Conservation (phyloP, 2,113 vertebrate species). For the Telmatochromis bifrenatus region DNA sequence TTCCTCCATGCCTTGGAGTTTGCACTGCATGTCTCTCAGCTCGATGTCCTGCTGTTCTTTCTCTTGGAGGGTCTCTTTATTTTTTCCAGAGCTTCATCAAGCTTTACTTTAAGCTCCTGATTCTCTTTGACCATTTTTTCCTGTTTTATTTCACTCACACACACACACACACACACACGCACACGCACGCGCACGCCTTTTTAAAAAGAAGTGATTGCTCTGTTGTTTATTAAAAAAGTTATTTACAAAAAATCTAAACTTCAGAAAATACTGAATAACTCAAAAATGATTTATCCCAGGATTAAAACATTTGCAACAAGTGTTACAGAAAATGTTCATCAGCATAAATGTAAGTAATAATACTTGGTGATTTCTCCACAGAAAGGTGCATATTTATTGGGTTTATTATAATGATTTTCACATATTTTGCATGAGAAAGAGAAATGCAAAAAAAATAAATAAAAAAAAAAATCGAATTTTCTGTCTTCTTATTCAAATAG, state of each 20-base stretch:
- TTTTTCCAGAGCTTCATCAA: neutral
- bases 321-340: neutral
- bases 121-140: neutral
- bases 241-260: neutral
- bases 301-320: neutral
- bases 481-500: neutral
- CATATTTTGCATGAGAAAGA: neutral
- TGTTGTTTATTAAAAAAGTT: neutral
- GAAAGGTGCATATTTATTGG: neutral
- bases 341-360: neutral
- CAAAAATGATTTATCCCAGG: neutral
- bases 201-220: neutral
- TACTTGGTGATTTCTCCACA: neutral
- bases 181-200: rapidly evolving
- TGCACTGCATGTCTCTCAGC: neutral
- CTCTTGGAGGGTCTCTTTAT: neutral
- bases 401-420: neutral
- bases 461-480: neutral
- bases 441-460: neutral
- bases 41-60: neutral
- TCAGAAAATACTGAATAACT: neutral
- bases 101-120: neutral
- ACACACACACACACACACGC: neutral
- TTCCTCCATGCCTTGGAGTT: neutral
- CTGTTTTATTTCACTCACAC: neutral